These are phyloP conservation scores for Acronicta psi DNA, from an alignment of 2,888 invertebrate species.

Conservation along the genomic window DNA sequence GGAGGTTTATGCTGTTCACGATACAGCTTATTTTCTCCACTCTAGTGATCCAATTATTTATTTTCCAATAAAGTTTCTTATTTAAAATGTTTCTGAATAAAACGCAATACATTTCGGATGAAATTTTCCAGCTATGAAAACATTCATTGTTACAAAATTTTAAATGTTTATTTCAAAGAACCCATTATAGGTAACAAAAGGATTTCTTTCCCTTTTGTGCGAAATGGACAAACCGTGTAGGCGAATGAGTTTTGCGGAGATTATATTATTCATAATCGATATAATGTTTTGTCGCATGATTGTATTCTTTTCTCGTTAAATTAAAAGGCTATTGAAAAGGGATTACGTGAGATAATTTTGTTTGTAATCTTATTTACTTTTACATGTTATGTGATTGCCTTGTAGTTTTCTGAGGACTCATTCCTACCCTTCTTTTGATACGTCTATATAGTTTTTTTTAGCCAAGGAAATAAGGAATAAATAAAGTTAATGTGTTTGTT, in stretches of 20 bases:
- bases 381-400: too few species aligned
- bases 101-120: slow-evolving; percentile 15
- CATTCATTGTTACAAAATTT: slow-evolving; percentile 35
- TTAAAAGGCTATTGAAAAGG: slow-evolving; percentile 1
- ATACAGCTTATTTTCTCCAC: too few species aligned
- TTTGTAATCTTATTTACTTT: too few species aligned
- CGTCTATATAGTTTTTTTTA: too few species aligned
- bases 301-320: slow-evolving; percentile 4
- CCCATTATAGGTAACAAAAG: slow-evolving; percentile 48
- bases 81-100: slow-evolving; percentile 2
- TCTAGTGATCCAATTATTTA: too few species aligned
- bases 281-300: slow-evolving; percentile 8
- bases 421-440: too few species aligned
- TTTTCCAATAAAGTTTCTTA: neutral
- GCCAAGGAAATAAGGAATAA: too few species aligned
- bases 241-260: slow-evolving; percentile 41
- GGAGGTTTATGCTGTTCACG: too few species aligned
- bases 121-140: slow-evolving; percentile 22
- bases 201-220: slow-evolving; percentile 26
- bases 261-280: slow-evolving; percentile 40
- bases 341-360: too few species aligned
- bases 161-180: slow-evolving; percentile 39
- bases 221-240: slow-evolving; percentile 42
- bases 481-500: too few species aligned
- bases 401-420: too few species aligned